A percentile compares a stretch with the other conserved stretches of the same genome.
Conservation (phyloP, 2,888 invertebrate genomes). For the Celastrina argiolus region DNA sequence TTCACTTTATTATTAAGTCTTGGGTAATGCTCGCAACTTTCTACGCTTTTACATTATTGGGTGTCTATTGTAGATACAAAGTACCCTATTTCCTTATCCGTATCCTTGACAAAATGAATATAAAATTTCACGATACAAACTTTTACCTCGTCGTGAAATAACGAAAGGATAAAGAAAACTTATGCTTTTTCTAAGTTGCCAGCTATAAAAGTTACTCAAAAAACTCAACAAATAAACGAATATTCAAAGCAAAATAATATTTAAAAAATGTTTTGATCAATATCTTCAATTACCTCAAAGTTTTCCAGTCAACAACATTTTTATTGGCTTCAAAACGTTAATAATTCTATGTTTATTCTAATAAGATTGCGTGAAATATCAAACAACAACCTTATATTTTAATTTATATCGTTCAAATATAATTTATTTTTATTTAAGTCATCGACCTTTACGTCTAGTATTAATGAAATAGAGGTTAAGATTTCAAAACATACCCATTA, state of each 20-base stretch:
- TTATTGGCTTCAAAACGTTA: neutral
- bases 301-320: neutral
- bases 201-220: neutral
- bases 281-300: neutral
- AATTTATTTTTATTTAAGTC: neutral
- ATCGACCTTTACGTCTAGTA: neutral
- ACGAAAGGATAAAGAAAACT: neutral
- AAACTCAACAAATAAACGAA: neutral
- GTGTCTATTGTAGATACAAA: neutral
- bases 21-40: neutral
- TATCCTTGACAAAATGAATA: slow-evolving; percentile 2
- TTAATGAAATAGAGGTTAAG: no score
- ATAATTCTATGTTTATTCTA: neutral
- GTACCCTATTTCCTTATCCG: slow-evolving; percentile 9
- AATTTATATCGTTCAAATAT: neutral
- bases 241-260: neutral
- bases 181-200: neutral
- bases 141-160: neutral
- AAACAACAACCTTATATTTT: neutral
- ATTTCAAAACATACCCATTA: no score
- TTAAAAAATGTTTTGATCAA: neutral
- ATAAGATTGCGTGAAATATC: neutral
- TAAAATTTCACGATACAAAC: neutral
- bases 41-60: neutral
- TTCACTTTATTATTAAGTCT: no score